A percentile compares a stretch with the other conserved stretches of the same genome.
These are phyloP conservation scores for Artibeus lituratus DNA, from an alignment of 2,797 vertebrate genomes.

Conservation along the genomic window DNA sequence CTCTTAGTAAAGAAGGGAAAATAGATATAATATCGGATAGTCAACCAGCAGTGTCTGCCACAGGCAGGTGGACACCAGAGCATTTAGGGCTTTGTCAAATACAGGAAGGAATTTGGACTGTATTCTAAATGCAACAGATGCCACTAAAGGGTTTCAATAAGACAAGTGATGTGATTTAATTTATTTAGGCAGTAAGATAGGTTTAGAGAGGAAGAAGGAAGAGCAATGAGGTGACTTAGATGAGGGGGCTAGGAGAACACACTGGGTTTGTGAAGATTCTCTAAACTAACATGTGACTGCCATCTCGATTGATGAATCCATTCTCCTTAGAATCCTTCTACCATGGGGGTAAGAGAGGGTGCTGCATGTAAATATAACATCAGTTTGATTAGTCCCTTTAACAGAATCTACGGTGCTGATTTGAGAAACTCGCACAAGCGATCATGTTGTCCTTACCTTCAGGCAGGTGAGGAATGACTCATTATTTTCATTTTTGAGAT, in stretches of 20 bases:
- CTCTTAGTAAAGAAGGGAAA: neutral
- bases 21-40: neutral
- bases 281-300: neutral
- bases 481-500: neutral
- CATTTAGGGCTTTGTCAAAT: neutral
- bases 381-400: neutral
- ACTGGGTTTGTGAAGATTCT: neutral
- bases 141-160: neutral
- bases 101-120: neutral
- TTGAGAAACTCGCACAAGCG: neutral
- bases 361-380: neutral
- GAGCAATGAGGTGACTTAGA: neutral
- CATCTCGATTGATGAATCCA: neutral
- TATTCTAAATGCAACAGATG: neutral
- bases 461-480: neutral
- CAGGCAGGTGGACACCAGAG: neutral
- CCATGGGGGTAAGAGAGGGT: neutral
- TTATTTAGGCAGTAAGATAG: neutral
- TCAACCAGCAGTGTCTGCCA: neutral
- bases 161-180: neutral
- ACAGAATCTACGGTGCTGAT: neutral
- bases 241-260: rapidly evolving
- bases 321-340: neutral
- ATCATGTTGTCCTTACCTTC: neutral
- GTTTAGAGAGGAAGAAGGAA: neutral